Evolutionary conservation across 2,888 invertebrate species (phyloP), one percentile per base, ranked within the genome.

Genomic region (Nomada lathburiana): DNA sequence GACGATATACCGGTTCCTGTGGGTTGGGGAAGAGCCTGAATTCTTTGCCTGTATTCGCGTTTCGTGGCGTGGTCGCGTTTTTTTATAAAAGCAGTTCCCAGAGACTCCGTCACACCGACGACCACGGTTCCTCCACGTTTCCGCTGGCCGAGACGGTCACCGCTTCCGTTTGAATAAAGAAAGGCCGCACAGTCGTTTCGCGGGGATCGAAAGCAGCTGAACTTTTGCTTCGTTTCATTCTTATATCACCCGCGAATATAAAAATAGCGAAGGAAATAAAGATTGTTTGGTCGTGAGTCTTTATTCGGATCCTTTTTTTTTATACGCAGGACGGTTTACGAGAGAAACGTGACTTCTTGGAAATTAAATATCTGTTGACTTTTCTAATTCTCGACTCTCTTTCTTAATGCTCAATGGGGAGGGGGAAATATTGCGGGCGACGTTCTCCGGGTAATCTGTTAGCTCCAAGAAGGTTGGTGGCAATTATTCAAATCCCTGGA

Each of bases 101-200:
- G 59, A 11, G 52, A 42, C 50, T 60, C 16, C 50, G 60, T 62
- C 50, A 36, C 36, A 29, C 20, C 65, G 53, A 53, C 52, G 26
- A 7, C 20, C 55, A 44, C 50, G 44, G 13, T 60, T 44, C 64
- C 5, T 36, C 29, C 26, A 11, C 72, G 62, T 75, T 82, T 81
- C 69, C 81, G 80, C 59, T 59, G 80, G 69, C 65, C 65, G 69
- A 50, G 65, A 60, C 62, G 64, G 26, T 26, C 44, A 11, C 57
- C 50, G 59, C 60, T 83, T 83, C 82, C 82, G 82, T 77, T 82
- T 71, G 71, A 71, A 77, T 77, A 71, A 82, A 70, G 77, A 70
- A 74, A 71, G 9, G n/a, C 44, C 68, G 23, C 55, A 1, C 42
- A 23, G 7, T 20, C 11, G 53, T 42, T 29, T 11, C 36, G 16